These are phyloP conservation scores for Drosophila triauraria DNA, from an alignment of 1,140 invertebrate genomes.

Conservation along the genomic window DNA sequence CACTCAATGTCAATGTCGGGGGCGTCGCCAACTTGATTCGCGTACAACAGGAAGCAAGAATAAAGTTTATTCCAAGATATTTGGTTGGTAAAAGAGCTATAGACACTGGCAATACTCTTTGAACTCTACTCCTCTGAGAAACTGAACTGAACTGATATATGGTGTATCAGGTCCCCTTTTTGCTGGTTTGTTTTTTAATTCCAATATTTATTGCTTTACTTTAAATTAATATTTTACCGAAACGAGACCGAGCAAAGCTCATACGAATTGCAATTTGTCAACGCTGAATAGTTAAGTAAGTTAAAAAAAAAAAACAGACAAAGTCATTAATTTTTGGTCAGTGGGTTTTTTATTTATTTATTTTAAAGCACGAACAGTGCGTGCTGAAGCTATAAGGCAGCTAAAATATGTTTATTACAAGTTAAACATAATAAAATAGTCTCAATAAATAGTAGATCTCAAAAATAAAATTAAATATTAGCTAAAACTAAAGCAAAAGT, in stretches of 20 bases:
- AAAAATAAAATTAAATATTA: background rate
- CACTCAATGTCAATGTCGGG: constrained; percentile 69
- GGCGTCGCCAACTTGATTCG: constrained; percentile 31
- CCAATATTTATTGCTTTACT: constrained; percentile 7
- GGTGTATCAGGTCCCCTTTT: too few relatives aligned
- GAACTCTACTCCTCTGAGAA: background rate
- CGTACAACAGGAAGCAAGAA: background rate
- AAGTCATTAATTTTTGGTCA: constrained; percentile 37
- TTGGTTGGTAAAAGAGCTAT: too few relatives aligned
- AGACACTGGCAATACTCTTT: too few relatives aligned
- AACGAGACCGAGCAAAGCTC: constrained; percentile 6
- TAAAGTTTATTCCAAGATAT: background rate
- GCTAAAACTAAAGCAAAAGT: background rate
- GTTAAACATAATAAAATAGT: background rate
- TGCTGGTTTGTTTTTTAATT: background rate
- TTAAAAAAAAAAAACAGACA: background rate
- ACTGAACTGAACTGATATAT: too few relatives aligned
- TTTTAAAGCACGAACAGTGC: constrained; percentile 17
- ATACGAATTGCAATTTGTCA: constrained; percentile 62
- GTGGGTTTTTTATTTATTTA: constrained; percentile 27
- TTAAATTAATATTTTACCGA: constrained; percentile 33
- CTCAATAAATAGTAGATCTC: background rate
- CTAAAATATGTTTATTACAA: background rate
- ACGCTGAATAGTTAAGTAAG: constrained; percentile 25
- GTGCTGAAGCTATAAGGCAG: background rate